Conservation (phyloP, 2,888 invertebrate genomes). For the Nezara viridula region DNA sequence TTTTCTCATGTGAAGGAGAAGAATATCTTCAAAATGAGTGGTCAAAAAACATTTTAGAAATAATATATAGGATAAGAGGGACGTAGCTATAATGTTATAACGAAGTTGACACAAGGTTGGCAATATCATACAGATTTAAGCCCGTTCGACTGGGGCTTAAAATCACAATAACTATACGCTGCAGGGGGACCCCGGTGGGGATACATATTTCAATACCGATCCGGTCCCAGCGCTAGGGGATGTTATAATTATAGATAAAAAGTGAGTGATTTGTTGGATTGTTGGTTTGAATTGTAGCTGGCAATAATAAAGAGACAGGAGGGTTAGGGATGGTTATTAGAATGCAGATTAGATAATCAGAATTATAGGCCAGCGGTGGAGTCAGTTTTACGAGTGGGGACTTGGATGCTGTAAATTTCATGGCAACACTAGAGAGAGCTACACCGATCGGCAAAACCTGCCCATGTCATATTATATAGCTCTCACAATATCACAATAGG, state of each 20-base stretch:
- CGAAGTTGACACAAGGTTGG: background rate
- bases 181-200: background rate
- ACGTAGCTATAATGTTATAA: background rate
- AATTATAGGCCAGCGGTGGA: conserved; percentile 52
- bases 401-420: conserved; percentile 43
- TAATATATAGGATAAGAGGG: too few relatives aligned
- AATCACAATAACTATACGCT: background rate
- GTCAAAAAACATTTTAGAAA: too few relatives aligned
- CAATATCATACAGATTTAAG: background rate
- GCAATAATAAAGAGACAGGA: conserved; percentile 52
- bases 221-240: background rate
- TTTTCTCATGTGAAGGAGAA: too few relatives aligned
- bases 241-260: conserved; percentile 56
- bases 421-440: background rate
- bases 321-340: conserved; percentile 54
- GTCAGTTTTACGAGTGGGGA: conserved; percentile 53
- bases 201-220: conserved; percentile 4
- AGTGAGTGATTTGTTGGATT: conserved; percentile 48
- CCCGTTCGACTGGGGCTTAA: background rate
- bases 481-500: conserved; percentile 1
- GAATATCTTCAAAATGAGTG: too few relatives aligned
- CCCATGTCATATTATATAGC: background rate
- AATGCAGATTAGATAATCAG: conserved; percentile 59
- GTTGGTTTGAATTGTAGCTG: conserved; percentile 14
- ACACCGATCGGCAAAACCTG: conserved; percentile 27